Evolutionary conservation across 1,140 invertebrate species (phyloP), one percentile per base, ranked within the genome.

Genomic region (Battus philenor): DNA sequence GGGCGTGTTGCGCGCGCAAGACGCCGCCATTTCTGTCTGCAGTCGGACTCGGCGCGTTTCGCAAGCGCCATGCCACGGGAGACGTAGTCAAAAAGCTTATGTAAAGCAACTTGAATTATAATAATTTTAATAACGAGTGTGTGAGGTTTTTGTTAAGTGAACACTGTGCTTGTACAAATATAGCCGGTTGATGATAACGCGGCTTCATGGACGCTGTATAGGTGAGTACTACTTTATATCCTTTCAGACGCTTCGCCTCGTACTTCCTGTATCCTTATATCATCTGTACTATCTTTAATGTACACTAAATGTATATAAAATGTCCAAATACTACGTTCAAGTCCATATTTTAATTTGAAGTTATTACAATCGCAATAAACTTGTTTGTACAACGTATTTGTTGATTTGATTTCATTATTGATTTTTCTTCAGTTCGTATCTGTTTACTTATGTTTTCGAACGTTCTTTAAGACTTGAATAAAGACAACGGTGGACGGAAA

Each of bases 1-100:
- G 73, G 79, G 73, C 73, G 75, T 63, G 54, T 59, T 69, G 79
- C 79, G 79, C 79, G 77, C 79, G 79, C 79, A 78, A 0, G 16
- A 47, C 32, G 48, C 71, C 71, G 77, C 77, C 79, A 83, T 83
- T 78, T 66, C 68, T 72, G 54, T 67, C 76, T 73, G 79, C 79
- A 83, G 75, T 80, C 64, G 68, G 59, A 45, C 46, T 44, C 57
- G 59, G 72, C 70, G 74, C 76, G 72, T 34, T 52, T 24, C 30
- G 30, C 63, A 60, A 74, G 74, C 76, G 69, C 68, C 74, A 78
- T 78, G 72, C 68, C 59, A 62, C 60, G 49, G 48, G 54, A 50
- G 47, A 68, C 59, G 44, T 56, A 58, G 59, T 46, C 15, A 39
- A 67, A 65, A 80, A 80, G 80, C 70, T 77, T 82, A 83, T 80